These are phyloP conservation scores for Heloderma charlesbogerti DNA, from an alignment of 2,113 vertebrate species.

Conservation along the genomic window DNA sequence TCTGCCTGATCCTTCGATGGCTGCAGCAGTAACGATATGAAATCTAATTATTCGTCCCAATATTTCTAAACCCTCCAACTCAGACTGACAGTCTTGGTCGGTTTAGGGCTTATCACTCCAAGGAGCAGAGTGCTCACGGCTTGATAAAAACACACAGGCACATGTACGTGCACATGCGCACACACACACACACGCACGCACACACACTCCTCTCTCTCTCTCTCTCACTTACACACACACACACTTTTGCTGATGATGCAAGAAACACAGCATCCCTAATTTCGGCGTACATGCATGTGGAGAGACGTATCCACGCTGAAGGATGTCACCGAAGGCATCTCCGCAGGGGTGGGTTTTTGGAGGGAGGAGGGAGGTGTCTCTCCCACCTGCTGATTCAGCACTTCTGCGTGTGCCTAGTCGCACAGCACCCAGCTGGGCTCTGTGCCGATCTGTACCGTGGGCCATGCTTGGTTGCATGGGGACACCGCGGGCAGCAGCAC, in stretches of 20 bases:
- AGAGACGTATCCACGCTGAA: not conserved
- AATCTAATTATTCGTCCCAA: constrained; percentile 99
- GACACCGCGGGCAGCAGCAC: not conserved
- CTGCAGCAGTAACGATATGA: constrained; percentile 91
- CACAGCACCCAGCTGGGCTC: not conserved
- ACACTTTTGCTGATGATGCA: constrained; percentile 66
- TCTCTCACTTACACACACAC: not conserved
- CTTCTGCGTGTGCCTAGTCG: not conserved
- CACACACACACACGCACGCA: not conserved
- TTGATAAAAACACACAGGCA: constrained; percentile 67
- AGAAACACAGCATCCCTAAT: constrained; percentile 5
- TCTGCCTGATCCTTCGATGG: constrained; percentile 95
- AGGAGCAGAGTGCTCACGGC: constrained; percentile 63
- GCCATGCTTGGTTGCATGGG: not conserved
- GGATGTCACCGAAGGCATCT: not conserved
- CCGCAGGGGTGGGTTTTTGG: not conserved
- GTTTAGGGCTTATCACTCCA: constrained; percentile 75
- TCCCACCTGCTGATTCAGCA: not conserved
- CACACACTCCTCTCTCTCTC: not conserved
- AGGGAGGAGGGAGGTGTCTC: too few species aligned
- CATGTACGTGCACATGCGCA: not conserved
- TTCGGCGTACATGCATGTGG: not conserved
- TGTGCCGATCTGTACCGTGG: rapidly evolving
- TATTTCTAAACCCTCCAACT: constrained; percentile 86
- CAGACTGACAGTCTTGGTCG: constrained; percentile 75